Evolutionary conservation across 2,113 vertebrate species (phyloP), one percentile per base, ranked within the genome.

Genomic region (Chloebia gouldiae): DNA sequence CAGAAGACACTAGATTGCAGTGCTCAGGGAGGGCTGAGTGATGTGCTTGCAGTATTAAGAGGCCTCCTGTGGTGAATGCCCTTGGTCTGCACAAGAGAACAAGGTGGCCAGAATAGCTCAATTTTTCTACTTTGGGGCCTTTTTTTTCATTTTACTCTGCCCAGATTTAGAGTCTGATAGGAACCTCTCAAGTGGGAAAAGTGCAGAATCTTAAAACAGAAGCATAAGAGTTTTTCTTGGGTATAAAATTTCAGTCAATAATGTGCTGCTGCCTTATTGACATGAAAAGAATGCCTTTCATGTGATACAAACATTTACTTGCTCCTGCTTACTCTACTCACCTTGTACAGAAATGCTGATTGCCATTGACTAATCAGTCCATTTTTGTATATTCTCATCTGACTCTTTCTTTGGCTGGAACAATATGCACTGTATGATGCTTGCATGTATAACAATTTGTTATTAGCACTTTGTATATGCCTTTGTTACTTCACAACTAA

Each of bases 341-440:
- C 85, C 92, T 95, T 92, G 85, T 96, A 88, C 90, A 96, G 96
- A 96, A 97, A 96, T 96, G 95, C 96, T 92, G 96, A 95, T 94
- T 81, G 85, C 81, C 96, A 95, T 70, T 94, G 92, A 97, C 86
- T 95, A 97, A 98, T 97, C 97, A 97, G 97, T 96, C 95, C 97
- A 97, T 98, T 97, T 98, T 97, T 98, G 97, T 98, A 95, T 98
- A 97, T 97, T 96, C 95, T 97, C 97, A 98, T 98, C 97, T 97
- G 96, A 98, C 84, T 97, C 95, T 97, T 96, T 97, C 97, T 98
- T 98, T 98, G 98, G 98, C 98, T 98, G 98, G 93, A 98, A 97
- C 97, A 95, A 95, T 97, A 94, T 97, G 97, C 97, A 98, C 97
- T 98, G 96, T 97, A 97, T 98, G 97, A 92, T 95, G 98, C 98